phyloP scores from a whole-genome alignment of 2,888 invertebrate species.

The Colletes collaris region DNA sequence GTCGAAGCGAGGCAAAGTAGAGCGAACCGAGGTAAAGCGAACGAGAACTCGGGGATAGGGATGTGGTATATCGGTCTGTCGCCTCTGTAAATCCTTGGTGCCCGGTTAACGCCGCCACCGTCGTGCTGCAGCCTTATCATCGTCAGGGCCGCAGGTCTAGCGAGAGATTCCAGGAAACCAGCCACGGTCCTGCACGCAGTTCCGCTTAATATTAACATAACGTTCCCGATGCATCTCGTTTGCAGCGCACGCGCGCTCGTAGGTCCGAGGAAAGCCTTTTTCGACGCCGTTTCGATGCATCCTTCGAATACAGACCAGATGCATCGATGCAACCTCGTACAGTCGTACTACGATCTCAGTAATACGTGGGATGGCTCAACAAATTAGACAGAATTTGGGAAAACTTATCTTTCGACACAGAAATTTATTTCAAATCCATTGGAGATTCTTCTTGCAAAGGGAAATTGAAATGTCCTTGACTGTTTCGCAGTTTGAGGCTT shows the following conservation, averaged over 20 bases:
- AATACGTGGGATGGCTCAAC: too few species aligned
- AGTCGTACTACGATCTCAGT: too few species aligned
- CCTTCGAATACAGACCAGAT: not conserved
- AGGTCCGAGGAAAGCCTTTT: slow-evolving; percentile 1
- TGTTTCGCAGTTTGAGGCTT: too few species aligned
- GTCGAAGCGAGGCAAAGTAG: slow-evolving; percentile 63
- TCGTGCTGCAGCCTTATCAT: slow-evolving; percentile 73
- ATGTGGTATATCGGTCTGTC: slow-evolving; percentile 74
- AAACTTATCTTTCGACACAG: too few species aligned
- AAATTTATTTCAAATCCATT: too few species aligned
- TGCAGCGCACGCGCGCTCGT: not conserved
- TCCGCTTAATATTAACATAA: slow-evolving; percentile 50
- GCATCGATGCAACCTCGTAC: not conserved
- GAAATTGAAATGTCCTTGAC: too few species aligned
- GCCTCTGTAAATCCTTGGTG: slow-evolving; percentile 74
- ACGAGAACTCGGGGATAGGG: slow-evolving; percentile 60
- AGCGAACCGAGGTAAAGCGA: slow-evolving; percentile 64
- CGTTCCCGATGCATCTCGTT: slow-evolving; percentile 34
- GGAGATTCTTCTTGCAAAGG: too few species aligned
- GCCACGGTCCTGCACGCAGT: slow-evolving; percentile 38
- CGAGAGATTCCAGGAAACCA: slow-evolving; percentile 51
- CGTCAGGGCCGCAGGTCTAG: slow-evolving; percentile 71
- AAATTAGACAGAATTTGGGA: too few species aligned
- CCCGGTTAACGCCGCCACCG: slow-evolving; percentile 72
- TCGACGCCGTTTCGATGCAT: not conserved